Conservation (phyloP, 2,888 invertebrate genomes). For the Cacoxenus indagator region DNA sequence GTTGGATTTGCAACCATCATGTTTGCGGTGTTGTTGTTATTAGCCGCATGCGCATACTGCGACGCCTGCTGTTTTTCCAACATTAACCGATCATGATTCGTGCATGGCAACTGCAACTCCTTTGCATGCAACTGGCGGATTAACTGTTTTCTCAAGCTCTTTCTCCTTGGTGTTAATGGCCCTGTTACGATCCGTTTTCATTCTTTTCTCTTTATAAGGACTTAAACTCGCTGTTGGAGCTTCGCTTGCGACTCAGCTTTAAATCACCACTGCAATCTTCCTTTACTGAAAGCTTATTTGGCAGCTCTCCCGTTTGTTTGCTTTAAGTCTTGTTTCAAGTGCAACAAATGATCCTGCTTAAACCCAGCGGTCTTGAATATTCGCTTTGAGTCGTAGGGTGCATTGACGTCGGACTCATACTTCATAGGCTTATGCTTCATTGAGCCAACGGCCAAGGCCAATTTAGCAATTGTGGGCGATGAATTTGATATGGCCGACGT, state of each 20-base stretch:
- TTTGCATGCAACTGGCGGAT: slow-evolving; percentile 27
- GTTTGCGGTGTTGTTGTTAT: slow-evolving; percentile 3
- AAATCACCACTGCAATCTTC: slow-evolving; percentile 24
- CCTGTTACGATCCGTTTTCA: slow-evolving; percentile 63
- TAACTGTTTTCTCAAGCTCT: slow-evolving; percentile 32
- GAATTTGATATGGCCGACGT: slow-evolving; percentile 26
- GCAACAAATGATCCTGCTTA: slow-evolving; percentile 55
- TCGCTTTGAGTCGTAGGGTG: slow-evolving; percentile 52
- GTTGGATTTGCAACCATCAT: slow-evolving; percentile 38
- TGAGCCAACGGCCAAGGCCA: slow-evolving; percentile 43
- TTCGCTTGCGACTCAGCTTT: slow-evolving; percentile 65
- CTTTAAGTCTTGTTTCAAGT: slow-evolving; percentile 59
- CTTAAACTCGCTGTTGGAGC: slow-evolving; percentile 69
- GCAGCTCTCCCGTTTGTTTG: slow-evolving; percentile 34
- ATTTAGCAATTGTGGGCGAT: slow-evolving; percentile 42
- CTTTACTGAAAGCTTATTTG: slow-evolving; percentile 22
- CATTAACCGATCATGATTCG: slow-evolving; percentile 71
- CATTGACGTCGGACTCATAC: slow-evolving; percentile 57
- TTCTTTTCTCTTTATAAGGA: slow-evolving; percentile 70
- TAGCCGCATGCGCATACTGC: slow-evolving; percentile 42
- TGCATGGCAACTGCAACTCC: slow-evolving; percentile 60
- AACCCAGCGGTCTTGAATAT: slow-evolving; percentile 50
- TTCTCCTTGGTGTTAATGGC: slow-evolving; percentile 27
- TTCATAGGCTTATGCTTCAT: slow-evolving; percentile 64
- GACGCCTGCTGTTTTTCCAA: slow-evolving; percentile 53